phyloP scores from a whole-genome alignment of 2,888 invertebrate genomes.

The Acleris emargana region DNA sequence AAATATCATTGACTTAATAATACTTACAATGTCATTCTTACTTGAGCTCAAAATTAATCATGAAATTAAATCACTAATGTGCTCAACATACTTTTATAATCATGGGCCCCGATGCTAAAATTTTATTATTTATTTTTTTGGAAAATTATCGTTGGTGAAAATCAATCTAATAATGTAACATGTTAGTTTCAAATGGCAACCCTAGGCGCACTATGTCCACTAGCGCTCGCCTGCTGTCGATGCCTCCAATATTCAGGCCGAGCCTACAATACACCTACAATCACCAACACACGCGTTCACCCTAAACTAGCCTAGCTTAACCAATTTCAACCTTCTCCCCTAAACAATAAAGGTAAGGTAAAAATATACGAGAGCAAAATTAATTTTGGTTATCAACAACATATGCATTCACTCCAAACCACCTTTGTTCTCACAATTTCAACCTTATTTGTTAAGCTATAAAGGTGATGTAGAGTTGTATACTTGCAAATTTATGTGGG shows the following conservation, averaged over 20 bases:
- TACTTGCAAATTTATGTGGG: slow-evolving; percentile 5
- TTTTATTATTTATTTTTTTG: no score
- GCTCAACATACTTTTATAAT: no score
- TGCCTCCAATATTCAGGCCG: slow-evolving; percentile 53
- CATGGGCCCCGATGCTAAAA: no score
- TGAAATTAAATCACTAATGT: no score
- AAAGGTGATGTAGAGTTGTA: neutral
- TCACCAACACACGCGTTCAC: slow-evolving; percentile 8
- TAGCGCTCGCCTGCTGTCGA: slow-evolving; percentile 52
- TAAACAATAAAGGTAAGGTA: neutral
- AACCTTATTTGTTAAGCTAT: neutral
- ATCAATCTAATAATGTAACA: neutral
- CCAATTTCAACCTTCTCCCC: slow-evolving; percentile 8
- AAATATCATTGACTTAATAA: no score
- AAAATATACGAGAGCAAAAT: neutral
- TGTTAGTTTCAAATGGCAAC: slow-evolving; percentile 34
- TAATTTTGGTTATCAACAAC: slow-evolving; percentile 4
- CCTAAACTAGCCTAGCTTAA: neutral
- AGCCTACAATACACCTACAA: slow-evolving; percentile 47
- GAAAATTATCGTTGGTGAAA: no score
- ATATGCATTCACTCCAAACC: neutral
- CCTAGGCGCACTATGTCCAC: slow-evolving; percentile 44
- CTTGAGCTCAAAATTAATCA: no score
- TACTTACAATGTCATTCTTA: no score
- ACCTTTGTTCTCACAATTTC: neutral